Conservation (phyloP, 2,888 invertebrate species). For the Clitarchus hookeri region DNA sequence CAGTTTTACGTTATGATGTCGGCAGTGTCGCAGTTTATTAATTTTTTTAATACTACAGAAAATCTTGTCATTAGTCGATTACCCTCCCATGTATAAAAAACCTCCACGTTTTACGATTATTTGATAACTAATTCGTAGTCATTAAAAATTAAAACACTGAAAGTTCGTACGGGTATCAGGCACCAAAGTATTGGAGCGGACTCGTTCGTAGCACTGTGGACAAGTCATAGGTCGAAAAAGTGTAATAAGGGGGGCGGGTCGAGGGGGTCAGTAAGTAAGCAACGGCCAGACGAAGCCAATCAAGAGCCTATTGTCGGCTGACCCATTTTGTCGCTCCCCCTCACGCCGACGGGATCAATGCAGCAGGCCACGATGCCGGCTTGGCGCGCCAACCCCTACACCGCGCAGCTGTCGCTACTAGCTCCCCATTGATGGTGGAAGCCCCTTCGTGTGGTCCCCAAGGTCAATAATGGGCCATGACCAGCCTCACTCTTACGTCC, state of each 20-base stretch:
- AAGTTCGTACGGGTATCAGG: too few species aligned
- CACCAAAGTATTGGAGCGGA: neutral
- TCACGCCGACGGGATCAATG: neutral
- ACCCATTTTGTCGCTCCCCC: neutral
- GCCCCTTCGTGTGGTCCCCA: neutral
- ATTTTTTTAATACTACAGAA: too few species aligned
- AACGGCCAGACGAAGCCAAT: neutral
- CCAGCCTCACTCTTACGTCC: neutral
- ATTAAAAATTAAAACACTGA: too few species aligned
- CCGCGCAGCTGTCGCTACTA: neutral
- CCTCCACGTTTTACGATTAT: too few species aligned
- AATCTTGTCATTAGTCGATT: too few species aligned
- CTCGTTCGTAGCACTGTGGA: neutral
- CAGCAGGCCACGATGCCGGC: neutral
- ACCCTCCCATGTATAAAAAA: too few species aligned
- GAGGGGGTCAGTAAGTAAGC: neutral
- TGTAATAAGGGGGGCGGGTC: neutral
- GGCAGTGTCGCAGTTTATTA: too few species aligned
- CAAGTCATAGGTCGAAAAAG: neutral
- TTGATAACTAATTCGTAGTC: too few species aligned
- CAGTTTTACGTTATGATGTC: too few species aligned
- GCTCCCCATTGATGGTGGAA: constrained; percentile 1
- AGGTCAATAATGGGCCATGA: constrained; percentile 4
- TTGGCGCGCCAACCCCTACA: neutral
- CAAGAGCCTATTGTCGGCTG: constrained; percentile 1